A percentile compares a stretch with the other conserved stretches of the same genome.
phyloP scores from a whole-genome alignment of 2,113 vertebrate species.

The Strigops habroptila region DNA sequence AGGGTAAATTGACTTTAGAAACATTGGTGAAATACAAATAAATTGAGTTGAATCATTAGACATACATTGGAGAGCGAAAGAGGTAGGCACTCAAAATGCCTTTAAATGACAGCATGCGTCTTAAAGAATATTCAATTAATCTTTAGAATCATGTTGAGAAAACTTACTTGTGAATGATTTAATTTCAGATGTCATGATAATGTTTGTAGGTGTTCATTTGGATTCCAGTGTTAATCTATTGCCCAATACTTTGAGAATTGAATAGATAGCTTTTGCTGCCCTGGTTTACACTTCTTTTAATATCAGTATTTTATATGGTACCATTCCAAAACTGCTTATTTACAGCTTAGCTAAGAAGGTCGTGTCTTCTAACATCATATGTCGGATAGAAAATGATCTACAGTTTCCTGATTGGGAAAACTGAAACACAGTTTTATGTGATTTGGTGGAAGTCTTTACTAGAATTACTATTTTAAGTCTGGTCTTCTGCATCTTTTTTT shows the following conservation, averaged over 20 bases:
- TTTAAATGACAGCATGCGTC: not conserved
- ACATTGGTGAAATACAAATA: slow-evolving; percentile 6
- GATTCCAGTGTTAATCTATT: not conserved
- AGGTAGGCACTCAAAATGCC: not conserved
- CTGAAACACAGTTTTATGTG: not conserved
- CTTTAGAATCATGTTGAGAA: not conserved
- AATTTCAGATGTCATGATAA: not conserved
- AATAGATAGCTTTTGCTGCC: not conserved
- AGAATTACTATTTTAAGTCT: not conserved
- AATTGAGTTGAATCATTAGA: slow-evolving; percentile 31
- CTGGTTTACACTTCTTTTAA: not conserved
- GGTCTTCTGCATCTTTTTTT: not conserved
- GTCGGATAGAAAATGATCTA: not conserved
- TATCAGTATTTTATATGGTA: not conserved
- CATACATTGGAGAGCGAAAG: not conserved
- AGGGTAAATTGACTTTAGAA: not conserved
- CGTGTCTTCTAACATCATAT: rapidly evolving
- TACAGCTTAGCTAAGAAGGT: not conserved
- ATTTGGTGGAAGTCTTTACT: not conserved
- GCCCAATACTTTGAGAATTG: not conserved
- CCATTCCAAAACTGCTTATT: not conserved
- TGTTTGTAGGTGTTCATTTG: not conserved
- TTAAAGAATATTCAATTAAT: not conserved
- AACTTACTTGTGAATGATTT: not conserved
- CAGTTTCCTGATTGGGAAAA: not conserved